Evolutionary conservation across 2,797 vertebrate species (phyloP).

Genomic region (Phyllotis vaccarum): DNA sequence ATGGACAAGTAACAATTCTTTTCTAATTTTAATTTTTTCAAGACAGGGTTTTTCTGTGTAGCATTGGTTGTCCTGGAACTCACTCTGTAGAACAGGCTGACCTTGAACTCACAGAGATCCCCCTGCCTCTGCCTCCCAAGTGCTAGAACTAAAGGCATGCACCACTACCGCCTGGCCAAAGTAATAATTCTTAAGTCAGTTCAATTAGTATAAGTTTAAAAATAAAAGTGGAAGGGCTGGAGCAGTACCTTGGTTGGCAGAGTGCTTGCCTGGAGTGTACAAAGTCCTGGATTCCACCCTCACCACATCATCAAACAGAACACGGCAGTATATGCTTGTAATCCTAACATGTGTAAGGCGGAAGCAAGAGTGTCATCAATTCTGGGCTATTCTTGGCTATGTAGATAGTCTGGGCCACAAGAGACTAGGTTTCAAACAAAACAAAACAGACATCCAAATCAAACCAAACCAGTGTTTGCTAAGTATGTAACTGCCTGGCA

Average conservation of each 20-base stretch:
- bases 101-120: too few relatives aligned
- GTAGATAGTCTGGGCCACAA: neutral
- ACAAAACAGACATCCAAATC: neutral
- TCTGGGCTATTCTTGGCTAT: neutral
- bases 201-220: conserved; percentile 1
- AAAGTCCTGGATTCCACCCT: neutral
- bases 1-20: neutral
- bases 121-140: too few relatives aligned
- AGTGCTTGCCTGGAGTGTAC: neutral
- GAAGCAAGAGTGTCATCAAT: neutral
- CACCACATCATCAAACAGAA: neutral
- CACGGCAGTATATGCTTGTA: neutral
- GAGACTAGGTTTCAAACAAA: neutral
- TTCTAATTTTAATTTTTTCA: too few relatives aligned
- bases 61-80: too few relatives aligned
- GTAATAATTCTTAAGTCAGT: neutral
- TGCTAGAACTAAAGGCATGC: too few relatives aligned
- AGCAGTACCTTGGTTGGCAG: neutral
- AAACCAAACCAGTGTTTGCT: neutral
- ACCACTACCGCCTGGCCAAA: too few relatives aligned
- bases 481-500: neutral
- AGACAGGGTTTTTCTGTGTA: too few relatives aligned
- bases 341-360: neutral
- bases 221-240: neutral
- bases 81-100: too few relatives aligned